phyloP scores from a whole-genome alignment of 2,888 invertebrate genomes.

The Ceriagrion tenellum region DNA sequence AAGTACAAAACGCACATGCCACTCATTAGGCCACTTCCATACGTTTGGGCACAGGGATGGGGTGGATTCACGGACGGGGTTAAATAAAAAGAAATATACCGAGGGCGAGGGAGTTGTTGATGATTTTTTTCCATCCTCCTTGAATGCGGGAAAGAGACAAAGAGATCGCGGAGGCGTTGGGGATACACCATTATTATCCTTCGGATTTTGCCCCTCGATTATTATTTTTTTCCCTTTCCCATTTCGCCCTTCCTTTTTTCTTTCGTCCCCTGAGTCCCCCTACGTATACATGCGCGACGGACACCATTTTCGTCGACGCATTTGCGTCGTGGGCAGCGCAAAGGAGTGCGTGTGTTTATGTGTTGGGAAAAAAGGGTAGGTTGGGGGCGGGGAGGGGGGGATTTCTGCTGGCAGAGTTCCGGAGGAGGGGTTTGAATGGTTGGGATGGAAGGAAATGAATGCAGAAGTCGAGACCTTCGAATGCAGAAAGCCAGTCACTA shows the following conservation, averaged over 20 bases:
- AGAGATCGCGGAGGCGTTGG: slow-evolving; percentile 60
- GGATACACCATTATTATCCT: slow-evolving; percentile 65
- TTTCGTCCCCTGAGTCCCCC: slow-evolving; percentile 10
- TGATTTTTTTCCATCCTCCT: neutral
- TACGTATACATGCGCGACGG: slow-evolving; percentile 3
- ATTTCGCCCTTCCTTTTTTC: slow-evolving; percentile 23
- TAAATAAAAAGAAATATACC: neutral
- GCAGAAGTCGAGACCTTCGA: slow-evolving; percentile 58
- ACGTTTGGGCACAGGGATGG: slow-evolving; percentile 49
- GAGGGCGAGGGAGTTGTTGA: neutral
- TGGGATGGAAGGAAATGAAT: slow-evolving; percentile 41
- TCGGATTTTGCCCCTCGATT: slow-evolving; percentile 62
- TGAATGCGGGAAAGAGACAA: slow-evolving; percentile 24
- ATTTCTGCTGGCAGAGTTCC: neutral
- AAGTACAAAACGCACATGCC: slow-evolving; percentile 63
- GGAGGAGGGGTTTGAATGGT: slow-evolving; percentile 7
- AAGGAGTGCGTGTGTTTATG: neutral
- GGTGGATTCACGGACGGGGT: slow-evolving; percentile 55
- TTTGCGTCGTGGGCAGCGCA: slow-evolving; percentile 44
- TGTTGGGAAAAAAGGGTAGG: neutral
- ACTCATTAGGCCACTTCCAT: slow-evolving; percentile 68
- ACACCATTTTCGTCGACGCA: slow-evolving; percentile 40
- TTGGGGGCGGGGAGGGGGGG: neutral
- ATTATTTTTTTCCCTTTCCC: slow-evolving; percentile 33
- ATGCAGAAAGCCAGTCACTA: slow-evolving; percentile 63